Evolutionary conservation across 2,888 invertebrate species (phyloP).

Genomic region (Lepidonotus clava): DNA sequence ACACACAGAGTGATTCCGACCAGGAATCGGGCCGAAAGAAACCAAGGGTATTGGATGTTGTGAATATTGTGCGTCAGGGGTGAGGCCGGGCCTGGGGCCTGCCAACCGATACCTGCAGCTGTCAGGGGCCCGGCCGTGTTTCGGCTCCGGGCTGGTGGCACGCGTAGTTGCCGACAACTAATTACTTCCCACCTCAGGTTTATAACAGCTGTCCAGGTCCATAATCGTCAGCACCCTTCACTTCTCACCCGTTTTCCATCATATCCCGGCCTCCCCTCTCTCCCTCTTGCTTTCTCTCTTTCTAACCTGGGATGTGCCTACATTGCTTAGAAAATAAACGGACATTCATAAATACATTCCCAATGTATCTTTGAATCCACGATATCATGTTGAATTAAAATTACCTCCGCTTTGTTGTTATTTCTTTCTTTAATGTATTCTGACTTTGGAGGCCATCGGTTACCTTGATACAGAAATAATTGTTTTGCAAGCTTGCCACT

Average conservation of each 20-base stretch:
- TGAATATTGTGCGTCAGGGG: not conserved
- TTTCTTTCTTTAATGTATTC: too few species aligned
- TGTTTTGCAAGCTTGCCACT: too few species aligned
- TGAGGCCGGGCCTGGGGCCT: not conserved
- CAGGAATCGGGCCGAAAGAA: too few species aligned
- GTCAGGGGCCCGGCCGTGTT: not conserved
- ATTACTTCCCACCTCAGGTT: slow-evolving; percentile 44
- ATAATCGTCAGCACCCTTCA: slow-evolving; percentile 32
- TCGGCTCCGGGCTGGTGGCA: not conserved
- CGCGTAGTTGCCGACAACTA: slow-evolving; percentile 48
- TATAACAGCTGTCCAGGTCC: slow-evolving; percentile 14
- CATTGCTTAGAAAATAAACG: not conserved
- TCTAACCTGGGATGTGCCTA: not conserved
- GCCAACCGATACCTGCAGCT: not conserved
- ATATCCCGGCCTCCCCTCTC: not conserved
- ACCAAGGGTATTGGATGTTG: not conserved
- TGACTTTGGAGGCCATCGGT: too few species aligned
- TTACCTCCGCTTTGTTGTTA: too few species aligned
- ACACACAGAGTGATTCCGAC: too few species aligned
- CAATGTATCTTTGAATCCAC: too few species aligned
- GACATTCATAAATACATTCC: too few species aligned
- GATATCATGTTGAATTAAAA: too few species aligned
- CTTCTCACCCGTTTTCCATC: slow-evolving; percentile 13
- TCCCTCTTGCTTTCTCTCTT: not conserved
- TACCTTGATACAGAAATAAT: too few species aligned